phyloP scores from a whole-genome alignment of 2,797 vertebrate genomes.

The Silurus aristotelis region DNA sequence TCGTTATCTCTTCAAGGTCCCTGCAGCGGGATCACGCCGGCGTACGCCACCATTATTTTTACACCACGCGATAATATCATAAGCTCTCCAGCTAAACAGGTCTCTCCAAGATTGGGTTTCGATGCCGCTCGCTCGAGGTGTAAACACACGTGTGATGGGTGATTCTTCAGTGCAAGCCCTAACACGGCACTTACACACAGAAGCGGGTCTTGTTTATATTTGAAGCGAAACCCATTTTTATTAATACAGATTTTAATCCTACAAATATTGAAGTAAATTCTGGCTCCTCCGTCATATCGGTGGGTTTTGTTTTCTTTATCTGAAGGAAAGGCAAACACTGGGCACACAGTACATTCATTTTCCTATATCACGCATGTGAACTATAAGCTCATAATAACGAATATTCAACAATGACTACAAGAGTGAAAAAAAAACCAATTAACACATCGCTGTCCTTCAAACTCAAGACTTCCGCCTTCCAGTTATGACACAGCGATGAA shows the following conservation, averaged over 20 bases:
- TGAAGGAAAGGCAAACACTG: not conserved
- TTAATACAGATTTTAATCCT: conserved; percentile 24
- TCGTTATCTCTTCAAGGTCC: conserved; percentile 41
- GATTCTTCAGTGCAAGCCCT: conserved; percentile 12
- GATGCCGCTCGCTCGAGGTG: conserved; percentile 3
- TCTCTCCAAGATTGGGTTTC: conserved; percentile 31
- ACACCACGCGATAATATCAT: conserved; percentile 32
- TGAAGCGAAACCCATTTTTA: conserved; percentile 8
- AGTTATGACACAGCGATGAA: conserved; percentile 45
- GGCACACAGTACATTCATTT: not conserved
- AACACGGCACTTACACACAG: not conserved
- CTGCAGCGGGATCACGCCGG: conserved; percentile 35
- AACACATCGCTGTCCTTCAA: not conserved
- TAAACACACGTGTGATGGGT: conserved; percentile 28
- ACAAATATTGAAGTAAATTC: not conserved
- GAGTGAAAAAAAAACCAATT: not conserved
- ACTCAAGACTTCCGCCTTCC: not conserved
- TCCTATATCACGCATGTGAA: not conserved
- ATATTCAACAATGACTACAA: not conserved
- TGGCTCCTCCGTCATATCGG: not conserved
- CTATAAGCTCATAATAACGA: not conserved
- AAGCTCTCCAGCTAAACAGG: conserved; percentile 42
- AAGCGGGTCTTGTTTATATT: conserved; percentile 8
- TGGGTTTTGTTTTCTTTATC: not conserved
- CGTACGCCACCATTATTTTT: conserved; percentile 35